phyloP scores from a whole-genome alignment of 2,888 invertebrate species.

The Panopea generosa region DNA sequence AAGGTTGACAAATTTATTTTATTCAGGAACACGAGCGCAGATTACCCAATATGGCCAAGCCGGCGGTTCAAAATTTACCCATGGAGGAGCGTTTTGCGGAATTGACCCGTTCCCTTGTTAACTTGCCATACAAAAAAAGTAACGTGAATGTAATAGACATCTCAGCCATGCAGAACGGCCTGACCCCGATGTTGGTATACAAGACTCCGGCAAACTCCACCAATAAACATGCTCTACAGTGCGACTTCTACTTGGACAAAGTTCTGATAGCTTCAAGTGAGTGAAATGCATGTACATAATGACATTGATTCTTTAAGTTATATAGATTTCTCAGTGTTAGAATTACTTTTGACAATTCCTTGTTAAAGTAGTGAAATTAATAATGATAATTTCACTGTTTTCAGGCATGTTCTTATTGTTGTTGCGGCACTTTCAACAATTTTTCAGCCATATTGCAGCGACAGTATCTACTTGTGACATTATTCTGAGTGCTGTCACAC shows the following conservation, averaged over 20 bases:
- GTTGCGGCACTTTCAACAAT: too few species aligned
- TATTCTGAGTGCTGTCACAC: too few species aligned
- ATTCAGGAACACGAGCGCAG: too few species aligned
- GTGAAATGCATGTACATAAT: conserved; percentile 17
- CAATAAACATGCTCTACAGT: conserved; percentile 28
- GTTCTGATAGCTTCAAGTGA: conserved; percentile 65
- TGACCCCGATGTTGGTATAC: conserved; percentile 69
- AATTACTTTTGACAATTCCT: too few species aligned
- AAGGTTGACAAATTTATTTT: too few species aligned
- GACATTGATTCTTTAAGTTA: background rate
- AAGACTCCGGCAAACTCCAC: conserved; percentile 20
- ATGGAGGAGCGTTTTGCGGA: conserved; percentile 50
- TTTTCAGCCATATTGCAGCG: too few species aligned
- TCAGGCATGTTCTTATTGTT: too few species aligned
- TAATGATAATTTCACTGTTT: too few species aligned
- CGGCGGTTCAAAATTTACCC: background rate
- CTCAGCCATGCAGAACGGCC: conserved; percentile 59
- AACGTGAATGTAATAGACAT: conserved; percentile 68
- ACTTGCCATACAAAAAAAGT: conserved; percentile 51
- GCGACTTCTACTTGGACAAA: conserved; percentile 74
- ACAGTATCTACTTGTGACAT: too few species aligned
- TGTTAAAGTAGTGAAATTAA: background rate
- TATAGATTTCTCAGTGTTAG: too few species aligned
- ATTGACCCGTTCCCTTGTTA: conserved; percentile 59
- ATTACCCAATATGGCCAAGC: too few species aligned